Percentiles rank a stretch among this genome's conserved stretches.
phyloP scores from a whole-genome alignment of 2,888 invertebrate species.

The Xestia xanthographa region DNA sequence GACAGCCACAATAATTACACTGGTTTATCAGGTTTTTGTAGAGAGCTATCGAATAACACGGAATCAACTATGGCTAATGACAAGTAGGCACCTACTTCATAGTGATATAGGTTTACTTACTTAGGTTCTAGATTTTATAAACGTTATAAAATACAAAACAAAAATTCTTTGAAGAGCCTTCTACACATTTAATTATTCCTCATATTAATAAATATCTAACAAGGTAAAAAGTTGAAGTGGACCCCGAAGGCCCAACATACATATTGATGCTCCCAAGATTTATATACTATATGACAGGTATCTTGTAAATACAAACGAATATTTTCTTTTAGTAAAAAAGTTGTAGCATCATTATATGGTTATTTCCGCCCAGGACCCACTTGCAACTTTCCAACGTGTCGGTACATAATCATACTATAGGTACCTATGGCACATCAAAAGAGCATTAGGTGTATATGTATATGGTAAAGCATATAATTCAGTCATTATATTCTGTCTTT shows the following conservation, averaged over 20 bases:
- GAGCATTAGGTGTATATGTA: neutral
- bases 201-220: constrained; percentile 32
- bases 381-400: neutral
- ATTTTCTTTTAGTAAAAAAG: neutral
- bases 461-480: neutral
- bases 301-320: neutral
- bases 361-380: neutral
- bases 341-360: neutral
- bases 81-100: constrained; percentile 29
- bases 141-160: constrained; percentile 30
- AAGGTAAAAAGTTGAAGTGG: neutral
- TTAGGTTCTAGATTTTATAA: constrained; percentile 22
- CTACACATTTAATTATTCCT: constrained; percentile 11
- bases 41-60: constrained; percentile 36
- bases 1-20: constrained; percentile 66
- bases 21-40: constrained; percentile 63
- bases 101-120: constrained; percentile 16
- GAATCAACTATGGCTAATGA: constrained; percentile 22
- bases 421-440: constrained; percentile 14
- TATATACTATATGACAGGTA: neutral
- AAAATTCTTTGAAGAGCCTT: constrained; percentile 10
- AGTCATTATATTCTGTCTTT: neutral
- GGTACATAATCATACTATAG: constrained; percentile 7
- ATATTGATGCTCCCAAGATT: neutral
- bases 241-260: neutral